These are phyloP conservation scores for Halichoeres trimaculatus DNA, from an alignment of 2,113 vertebrate genomes.

Conservation along the genomic window DNA sequence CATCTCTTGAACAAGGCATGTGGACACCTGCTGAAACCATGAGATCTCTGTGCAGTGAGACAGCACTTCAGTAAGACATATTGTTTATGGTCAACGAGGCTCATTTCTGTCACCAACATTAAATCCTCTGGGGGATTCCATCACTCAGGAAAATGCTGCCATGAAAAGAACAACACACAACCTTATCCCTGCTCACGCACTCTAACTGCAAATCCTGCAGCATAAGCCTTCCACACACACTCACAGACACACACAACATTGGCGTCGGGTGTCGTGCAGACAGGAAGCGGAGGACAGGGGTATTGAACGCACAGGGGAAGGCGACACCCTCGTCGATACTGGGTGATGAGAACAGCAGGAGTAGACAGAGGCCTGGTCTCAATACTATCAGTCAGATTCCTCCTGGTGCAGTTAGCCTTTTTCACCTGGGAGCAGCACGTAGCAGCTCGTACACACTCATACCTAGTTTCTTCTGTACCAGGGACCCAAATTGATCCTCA, in stretches of 20 bases:
- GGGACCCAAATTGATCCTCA: too few species aligned
- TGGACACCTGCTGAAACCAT: too few species aligned
- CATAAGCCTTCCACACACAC: slow-evolving; percentile 20
- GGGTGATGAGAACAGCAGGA: slow-evolving; percentile 37
- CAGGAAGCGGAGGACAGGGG: slow-evolving; percentile 72
- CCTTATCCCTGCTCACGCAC: slow-evolving; percentile 19
- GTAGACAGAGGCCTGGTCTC: slow-evolving; percentile 44
- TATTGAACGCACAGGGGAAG: slow-evolving; percentile 75
- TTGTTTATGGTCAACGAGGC: slow-evolving; percentile 49
- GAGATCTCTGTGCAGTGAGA: not conserved
- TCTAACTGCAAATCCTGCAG: slow-evolving; percentile 46
- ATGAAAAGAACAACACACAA: slow-evolving; percentile 58
- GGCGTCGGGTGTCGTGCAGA: slow-evolving; percentile 65
- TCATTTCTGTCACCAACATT: slow-evolving; percentile 45
- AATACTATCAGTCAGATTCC: slow-evolving; percentile 15
- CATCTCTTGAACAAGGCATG: too few species aligned
- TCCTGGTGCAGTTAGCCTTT: not conserved
- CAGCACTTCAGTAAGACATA: not conserved
- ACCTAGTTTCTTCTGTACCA: not conserved
- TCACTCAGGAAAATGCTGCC: slow-evolving; percentile 52
- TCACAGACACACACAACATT: not conserved
- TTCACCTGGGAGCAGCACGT: not conserved
- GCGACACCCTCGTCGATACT: slow-evolving; percentile 75
- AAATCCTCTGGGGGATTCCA: slow-evolving; percentile 62
- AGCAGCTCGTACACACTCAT: not conserved